phyloP scores from a whole-genome alignment of 2,888 invertebrate species.

The Caenorhabditis becei region DNA sequence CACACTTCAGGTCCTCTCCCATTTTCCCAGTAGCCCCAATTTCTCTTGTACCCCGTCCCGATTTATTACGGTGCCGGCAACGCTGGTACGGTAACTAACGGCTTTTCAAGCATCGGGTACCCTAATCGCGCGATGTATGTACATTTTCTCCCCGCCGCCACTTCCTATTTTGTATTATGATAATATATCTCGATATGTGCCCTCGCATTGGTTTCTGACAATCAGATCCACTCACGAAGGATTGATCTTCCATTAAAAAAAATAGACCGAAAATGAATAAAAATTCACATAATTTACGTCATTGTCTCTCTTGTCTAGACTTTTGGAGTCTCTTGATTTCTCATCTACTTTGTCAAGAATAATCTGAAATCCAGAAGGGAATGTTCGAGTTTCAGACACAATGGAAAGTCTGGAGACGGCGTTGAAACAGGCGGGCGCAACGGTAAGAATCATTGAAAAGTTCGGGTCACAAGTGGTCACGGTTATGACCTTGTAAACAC shows the following conservation, averaged over 20 bases:
- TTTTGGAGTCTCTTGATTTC: slow-evolving; percentile 22
- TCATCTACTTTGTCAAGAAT: slow-evolving; percentile 17
- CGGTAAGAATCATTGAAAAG: slow-evolving; percentile 20
- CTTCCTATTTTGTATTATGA: slow-evolving; percentile 21
- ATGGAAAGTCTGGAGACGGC: slow-evolving; percentile 57
- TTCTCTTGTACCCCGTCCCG: slow-evolving; percentile 43
- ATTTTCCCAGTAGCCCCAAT: slow-evolving; percentile 7
- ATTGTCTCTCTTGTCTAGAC: neutral
- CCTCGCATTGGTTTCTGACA: neutral
- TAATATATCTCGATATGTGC: neutral
- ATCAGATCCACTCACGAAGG: too few species aligned
- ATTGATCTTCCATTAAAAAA: slow-evolving; percentile 7
- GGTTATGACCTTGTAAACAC: neutral
- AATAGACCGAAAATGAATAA: slow-evolving; percentile 29
- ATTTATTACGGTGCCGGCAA: slow-evolving; percentile 55
- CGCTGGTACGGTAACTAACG: slow-evolving; percentile 54
- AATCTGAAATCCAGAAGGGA: neutral
- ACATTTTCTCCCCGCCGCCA: slow-evolving; percentile 21
- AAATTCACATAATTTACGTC: slow-evolving; percentile 18
- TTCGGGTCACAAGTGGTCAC: neutral
- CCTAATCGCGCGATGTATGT: slow-evolving; percentile 20
- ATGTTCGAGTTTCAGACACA: slow-evolving; percentile 5
- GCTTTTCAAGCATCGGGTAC: slow-evolving; percentile 56
- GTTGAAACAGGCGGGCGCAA: slow-evolving; percentile 38
- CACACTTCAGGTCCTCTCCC: slow-evolving; percentile 51